A percentile compares a stretch with the other conserved stretches of the same genome.
These are phyloP conservation scores for Drosophila bocqueti DNA, from an alignment of 1,140 invertebrate genomes.

Conservation along the genomic window DNA sequence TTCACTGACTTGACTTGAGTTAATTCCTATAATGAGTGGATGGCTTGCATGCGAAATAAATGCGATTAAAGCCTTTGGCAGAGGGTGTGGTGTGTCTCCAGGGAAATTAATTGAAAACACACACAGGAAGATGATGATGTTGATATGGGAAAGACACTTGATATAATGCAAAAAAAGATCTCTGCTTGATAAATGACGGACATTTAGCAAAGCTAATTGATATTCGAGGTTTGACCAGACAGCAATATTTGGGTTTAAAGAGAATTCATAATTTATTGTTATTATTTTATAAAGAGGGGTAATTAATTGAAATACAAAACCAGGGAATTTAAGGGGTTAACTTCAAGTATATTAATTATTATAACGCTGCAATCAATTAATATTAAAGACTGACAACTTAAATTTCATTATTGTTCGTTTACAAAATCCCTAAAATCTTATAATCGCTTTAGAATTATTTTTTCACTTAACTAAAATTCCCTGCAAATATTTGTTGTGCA, in stretches of 20 bases:
- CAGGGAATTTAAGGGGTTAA: neutral
- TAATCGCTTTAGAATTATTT: neutral
- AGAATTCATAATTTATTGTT: conserved; percentile 7
- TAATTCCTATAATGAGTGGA: conserved; percentile 32
- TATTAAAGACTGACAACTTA: neutral
- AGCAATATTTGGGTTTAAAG: neutral
- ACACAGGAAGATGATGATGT: conserved; percentile 1
- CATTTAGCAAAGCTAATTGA: conserved; percentile 18
- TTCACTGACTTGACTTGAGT: conserved; percentile 18
- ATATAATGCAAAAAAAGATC: neutral
- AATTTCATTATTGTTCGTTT: neutral
- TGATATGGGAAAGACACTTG: conserved; percentile 5
- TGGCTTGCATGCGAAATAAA: conserved; percentile 38
- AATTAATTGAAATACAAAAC: neutral
- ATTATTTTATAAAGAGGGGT: neutral
- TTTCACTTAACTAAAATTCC: neutral
- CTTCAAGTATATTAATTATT: neutral
- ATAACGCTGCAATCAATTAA: neutral
- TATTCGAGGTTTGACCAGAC: conserved; percentile 1
- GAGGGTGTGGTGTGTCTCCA: conserved; percentile 19
- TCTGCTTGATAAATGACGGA: neutral
- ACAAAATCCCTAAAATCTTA: neutral
- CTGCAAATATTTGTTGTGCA: conserved; percentile 7
- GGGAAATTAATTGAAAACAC: conserved; percentile 30
- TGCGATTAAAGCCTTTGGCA: conserved; percentile 9